Base-by-base conservation (phyloP, 1,140 invertebrate species). In the Drosophila guanche region DNA sequence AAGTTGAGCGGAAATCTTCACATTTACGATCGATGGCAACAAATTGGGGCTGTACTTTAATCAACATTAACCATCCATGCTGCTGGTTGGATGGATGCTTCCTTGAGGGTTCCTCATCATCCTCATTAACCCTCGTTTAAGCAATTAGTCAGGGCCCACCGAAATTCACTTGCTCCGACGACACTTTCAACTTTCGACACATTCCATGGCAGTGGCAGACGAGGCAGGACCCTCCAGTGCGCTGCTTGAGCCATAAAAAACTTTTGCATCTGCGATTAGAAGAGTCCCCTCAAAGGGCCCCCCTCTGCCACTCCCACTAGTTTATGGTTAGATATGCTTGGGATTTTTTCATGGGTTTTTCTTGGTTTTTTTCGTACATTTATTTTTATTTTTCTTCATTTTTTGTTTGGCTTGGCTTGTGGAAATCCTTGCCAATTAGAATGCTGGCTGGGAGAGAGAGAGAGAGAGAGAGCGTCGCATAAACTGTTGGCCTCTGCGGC, bases 391-490 rank as follows among this genome's bases (percentile, higher is more conserved):
- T 42, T 52, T 20, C 47, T n/a, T 33, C 14, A 23, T 41, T 61
- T 65, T 55, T 20, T 25, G 16, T 8, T 22, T 7, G 25, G n/a
- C 14, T 62, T 33, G 48, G 29, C 10, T n/a, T 69, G 10, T 12
- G 40, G 46, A 27, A 43, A 14, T 52, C 42, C 43, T 37, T 61
- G 77, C 83, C 83, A 89, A 89, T 83, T 88, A 88, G 75, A 88
- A 83, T 67, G 51, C 33, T 63, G 75, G 62, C 54, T 40, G 61
- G 63, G 72, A 43, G 25, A 6, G 25, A 5, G 25, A 54, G 29
- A 57, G 48, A 41, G 41, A 40, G 47, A 43, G 68, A 72, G 51
- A 51, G 1, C 5, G 6, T 3, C 78, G 56, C 78, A 86, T 86
- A 88, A 88, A 88, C 83, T 88, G 71, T 62, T 45, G 45, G 50